Evolutionary conservation across 2,797 vertebrate genomes (phyloP).

Genomic region (Schizopygopsis pylzovi): DNA sequence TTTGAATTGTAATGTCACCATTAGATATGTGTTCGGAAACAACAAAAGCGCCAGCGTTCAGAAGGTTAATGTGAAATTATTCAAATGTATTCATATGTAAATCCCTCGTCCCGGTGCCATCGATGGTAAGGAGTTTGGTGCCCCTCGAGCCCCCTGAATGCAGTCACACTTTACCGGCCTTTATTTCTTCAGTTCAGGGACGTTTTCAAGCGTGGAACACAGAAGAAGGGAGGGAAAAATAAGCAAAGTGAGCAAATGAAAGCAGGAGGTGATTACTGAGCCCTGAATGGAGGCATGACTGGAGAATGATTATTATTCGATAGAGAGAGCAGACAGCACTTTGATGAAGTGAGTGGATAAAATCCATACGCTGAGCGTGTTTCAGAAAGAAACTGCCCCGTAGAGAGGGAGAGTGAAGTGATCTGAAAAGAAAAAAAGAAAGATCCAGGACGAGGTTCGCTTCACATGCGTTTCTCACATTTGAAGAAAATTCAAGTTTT

Average conservation of each 20-base stretch:
- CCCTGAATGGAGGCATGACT: constrained; percentile 56
- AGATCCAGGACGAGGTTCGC: neutral
- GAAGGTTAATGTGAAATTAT: constrained; percentile 78
- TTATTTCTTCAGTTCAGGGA: constrained; percentile 34
- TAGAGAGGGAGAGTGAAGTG: constrained; percentile 22
- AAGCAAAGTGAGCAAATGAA: constrained; percentile 54
- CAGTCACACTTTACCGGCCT: constrained; percentile 50
- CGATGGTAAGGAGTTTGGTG: constrained; percentile 58
- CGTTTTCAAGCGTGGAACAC: constrained; percentile 22
- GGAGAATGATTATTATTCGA: constrained; percentile 55
- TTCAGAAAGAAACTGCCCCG: constrained; percentile 17
- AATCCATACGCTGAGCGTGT: constrained; percentile 51
- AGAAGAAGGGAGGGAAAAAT: constrained; percentile 25
- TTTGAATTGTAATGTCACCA: constrained; percentile 72
- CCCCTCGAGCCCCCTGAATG: constrained; percentile 35
- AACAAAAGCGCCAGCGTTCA: constrained; percentile 61
- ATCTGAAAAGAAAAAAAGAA: constrained; percentile 38
- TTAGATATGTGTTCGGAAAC: constrained; percentile 70
- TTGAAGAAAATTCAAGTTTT: constrained; percentile 2
- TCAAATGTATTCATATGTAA: constrained; percentile 77
- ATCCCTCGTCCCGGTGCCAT: constrained; percentile 69
- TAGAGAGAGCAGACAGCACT: constrained; percentile 43
- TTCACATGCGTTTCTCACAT: neutral
- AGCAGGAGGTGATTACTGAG: constrained; percentile 54
- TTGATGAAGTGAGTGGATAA: constrained; percentile 60